phyloP scores from a whole-genome alignment of 2,888 invertebrate species.

The Agonopterix subpropinquella region DNA sequence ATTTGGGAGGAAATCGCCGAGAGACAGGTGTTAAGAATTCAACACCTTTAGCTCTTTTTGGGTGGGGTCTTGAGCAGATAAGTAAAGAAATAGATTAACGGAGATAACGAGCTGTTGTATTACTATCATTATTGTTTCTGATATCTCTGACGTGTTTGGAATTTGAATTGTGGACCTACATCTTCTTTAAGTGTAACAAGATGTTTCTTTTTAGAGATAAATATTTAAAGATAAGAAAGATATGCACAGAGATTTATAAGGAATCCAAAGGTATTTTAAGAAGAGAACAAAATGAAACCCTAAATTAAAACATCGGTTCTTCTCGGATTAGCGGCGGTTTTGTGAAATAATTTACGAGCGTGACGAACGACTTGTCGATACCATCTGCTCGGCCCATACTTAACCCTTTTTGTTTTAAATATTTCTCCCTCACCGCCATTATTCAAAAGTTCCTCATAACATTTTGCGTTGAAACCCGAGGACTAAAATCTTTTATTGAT shows the following conservation, averaged over 20 bases:
- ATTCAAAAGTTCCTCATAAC: constrained; percentile 67
- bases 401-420: constrained; percentile 65
- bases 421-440: constrained; percentile 63
- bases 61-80: constrained; percentile 51
- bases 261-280: constrained; percentile 45
- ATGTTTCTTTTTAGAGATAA: constrained; percentile 36
- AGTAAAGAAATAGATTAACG: constrained; percentile 65
- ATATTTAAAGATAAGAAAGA: constrained; percentile 49
- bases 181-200: constrained; percentile 32
- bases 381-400: constrained; percentile 66
- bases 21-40: constrained; percentile 74
- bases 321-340: constrained; percentile 70
- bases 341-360: constrained; percentile 73
- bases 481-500: constrained; percentile 63
- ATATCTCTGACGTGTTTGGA: constrained; percentile 36
- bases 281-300: constrained; percentile 53
- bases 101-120: constrained; percentile 48
- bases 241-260: constrained; percentile 48
- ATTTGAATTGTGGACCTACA: constrained; percentile 44
- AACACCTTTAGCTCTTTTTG: constrained; percentile 66
- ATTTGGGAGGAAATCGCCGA: constrained; percentile 68
- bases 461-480: constrained; percentile 57
- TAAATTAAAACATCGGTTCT: constrained; percentile 70
- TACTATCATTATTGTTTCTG: constrained; percentile 55
- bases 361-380: constrained; percentile 72